phyloP scores from a whole-genome alignment of 1,140 invertebrate genomes.

The Sinonovacula constricta region DNA sequence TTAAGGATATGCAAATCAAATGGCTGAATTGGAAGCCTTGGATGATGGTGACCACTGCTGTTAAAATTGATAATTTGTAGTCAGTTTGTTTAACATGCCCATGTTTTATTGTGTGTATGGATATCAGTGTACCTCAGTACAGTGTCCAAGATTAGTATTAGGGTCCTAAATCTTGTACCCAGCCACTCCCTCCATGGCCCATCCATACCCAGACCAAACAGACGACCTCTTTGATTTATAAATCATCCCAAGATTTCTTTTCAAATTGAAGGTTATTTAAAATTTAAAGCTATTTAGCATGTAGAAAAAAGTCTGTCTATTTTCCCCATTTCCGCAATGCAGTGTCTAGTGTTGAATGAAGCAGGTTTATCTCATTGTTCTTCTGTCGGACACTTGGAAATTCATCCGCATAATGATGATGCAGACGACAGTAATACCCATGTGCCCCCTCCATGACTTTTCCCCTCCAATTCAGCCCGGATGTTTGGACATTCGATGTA shows the following conservation, averaged over 20 bases:
- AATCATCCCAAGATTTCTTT: slow-evolving; percentile 40
- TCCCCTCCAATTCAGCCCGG: slow-evolving; percentile 34
- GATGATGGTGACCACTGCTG: too few relatives aligned
- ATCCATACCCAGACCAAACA: neutral
- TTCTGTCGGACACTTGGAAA: slow-evolving; percentile 37
- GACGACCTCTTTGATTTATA: slow-evolving; percentile 43
- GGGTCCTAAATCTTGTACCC: neutral
- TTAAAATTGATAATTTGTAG: too few relatives aligned
- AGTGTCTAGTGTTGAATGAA: slow-evolving; percentile 30
- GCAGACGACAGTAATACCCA: slow-evolving; percentile 52
- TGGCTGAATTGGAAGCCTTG: too few relatives aligned
- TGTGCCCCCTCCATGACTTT: slow-evolving; percentile 44
- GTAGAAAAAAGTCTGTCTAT: slow-evolving; percentile 50
- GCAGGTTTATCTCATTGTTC: slow-evolving; percentile 37
- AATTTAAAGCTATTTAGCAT: slow-evolving; percentile 54
- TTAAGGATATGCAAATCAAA: too few relatives aligned
- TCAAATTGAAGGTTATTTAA: slow-evolving; percentile 35
- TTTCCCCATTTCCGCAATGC: slow-evolving; percentile 51
- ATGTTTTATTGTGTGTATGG: too few relatives aligned
- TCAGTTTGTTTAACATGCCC: too few relatives aligned
- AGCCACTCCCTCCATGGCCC: neutral
- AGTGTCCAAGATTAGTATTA: neutral
- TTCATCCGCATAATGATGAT: slow-evolving; percentile 49
- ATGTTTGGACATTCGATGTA: slow-evolving; percentile 48
- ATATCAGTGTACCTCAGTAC: neutral